Evolutionary conservation across 1,140 invertebrate species (phyloP).

Genomic region (Zeugodacus cucurbitae): DNA sequence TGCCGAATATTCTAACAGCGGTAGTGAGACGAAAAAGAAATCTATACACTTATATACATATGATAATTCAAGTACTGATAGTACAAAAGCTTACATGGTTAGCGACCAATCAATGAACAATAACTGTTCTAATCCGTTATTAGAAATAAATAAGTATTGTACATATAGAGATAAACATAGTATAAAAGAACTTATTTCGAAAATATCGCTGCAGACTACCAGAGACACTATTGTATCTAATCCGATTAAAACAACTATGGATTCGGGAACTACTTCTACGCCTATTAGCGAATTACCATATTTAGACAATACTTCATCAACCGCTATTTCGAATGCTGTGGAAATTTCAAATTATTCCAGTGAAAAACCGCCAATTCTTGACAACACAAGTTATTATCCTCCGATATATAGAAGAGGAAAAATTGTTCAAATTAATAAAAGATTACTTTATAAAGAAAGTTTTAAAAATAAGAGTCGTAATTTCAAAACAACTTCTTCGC

Average conservation of each 20-base stretch:
- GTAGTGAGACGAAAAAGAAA: not conserved
- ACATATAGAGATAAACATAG: too few relatives aligned
- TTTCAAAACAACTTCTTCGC: not conserved
- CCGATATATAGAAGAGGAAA: not conserved
- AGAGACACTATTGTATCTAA: not conserved
- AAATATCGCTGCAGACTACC: not conserved
- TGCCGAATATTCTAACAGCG: not conserved
- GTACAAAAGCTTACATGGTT: not conserved
- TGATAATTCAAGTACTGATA: not conserved
- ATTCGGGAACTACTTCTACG: not conserved
- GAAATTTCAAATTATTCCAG: too few relatives aligned
- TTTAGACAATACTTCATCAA: not conserved
- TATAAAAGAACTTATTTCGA: not conserved
- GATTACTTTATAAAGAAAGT: constrained; percentile 23
- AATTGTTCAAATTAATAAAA: not conserved
- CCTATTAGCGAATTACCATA: not conserved
- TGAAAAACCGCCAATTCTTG: not conserved
- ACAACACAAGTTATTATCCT: not conserved
- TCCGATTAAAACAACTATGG: not conserved
- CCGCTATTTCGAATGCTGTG: not conserved
- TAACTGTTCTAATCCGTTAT: not conserved
- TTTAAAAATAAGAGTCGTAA: not conserved
- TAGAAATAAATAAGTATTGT: not conserved
- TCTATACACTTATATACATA: not conserved
- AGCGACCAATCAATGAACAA: not conserved